Conservation (phyloP, 2,113 vertebrate species). For the Ardeotis arabs region DNA sequence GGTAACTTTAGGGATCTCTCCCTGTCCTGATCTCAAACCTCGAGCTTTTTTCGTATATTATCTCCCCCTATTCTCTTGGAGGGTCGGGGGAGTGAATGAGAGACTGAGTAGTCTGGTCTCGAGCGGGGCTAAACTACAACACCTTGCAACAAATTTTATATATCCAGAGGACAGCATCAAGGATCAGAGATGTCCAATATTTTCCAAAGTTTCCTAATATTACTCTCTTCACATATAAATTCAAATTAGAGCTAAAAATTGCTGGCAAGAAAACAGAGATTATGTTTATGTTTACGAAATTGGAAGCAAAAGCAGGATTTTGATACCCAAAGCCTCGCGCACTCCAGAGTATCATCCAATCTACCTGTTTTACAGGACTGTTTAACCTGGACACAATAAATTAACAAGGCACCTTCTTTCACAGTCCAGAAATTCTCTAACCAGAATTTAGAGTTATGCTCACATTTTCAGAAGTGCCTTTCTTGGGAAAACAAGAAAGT, state of each 20-base stretch:
- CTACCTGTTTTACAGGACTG: background rate
- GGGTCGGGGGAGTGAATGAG: too few species aligned
- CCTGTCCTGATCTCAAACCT: too few species aligned
- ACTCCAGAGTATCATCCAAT: background rate
- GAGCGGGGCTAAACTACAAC: too few species aligned
- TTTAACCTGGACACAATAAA: background rate
- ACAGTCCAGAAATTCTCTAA: background rate
- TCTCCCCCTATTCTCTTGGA: too few species aligned
- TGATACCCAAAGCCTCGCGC: background rate
- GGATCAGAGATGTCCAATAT: background rate
- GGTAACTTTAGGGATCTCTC: too few species aligned
- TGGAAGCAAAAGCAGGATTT: background rate
- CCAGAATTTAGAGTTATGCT: background rate
- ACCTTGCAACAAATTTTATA: background rate
- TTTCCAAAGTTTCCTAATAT: background rate
- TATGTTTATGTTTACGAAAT: background rate
- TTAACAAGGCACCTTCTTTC: background rate
- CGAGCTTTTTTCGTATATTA: too few species aligned
- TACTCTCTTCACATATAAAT: background rate
- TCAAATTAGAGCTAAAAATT: background rate
- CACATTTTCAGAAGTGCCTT: background rate
- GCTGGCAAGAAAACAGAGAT: background rate
- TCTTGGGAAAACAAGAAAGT: background rate
- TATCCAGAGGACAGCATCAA: background rate
- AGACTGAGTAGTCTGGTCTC: too few species aligned